These are phyloP conservation scores for Aphelinus certus DNA, from an alignment of 1,140 invertebrate genomes.

Conservation along the genomic window DNA sequence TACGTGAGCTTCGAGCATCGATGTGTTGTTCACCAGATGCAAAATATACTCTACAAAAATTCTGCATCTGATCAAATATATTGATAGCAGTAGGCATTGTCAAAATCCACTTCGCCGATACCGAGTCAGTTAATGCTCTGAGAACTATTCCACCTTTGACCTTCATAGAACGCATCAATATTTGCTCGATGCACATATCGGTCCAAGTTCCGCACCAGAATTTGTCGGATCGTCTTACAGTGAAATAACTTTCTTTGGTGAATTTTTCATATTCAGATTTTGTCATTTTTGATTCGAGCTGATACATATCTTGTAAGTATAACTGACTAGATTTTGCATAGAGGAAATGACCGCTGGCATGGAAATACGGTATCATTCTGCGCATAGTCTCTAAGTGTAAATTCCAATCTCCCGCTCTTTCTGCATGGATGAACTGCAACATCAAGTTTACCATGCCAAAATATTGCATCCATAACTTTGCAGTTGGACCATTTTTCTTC, in stretches of 20 bases:
- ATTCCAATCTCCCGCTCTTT: slow-evolving; percentile 51
- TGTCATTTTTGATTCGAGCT: slow-evolving; percentile 1
- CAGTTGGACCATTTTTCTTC: slow-evolving; percentile 38
- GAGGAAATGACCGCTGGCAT: slow-evolving; percentile 53
- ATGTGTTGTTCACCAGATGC: too few species aligned
- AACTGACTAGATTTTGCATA: slow-evolving; percentile 47
- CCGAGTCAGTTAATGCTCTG: too few species aligned
- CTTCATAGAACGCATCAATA: slow-evolving; percentile 51
- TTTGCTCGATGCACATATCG: slow-evolving; percentile 56
- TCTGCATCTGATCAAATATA: too few species aligned
- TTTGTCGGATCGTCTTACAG: slow-evolving; percentile 52
- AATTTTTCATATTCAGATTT: slow-evolving; percentile 4
- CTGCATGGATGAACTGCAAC: slow-evolving; percentile 49
- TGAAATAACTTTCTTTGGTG: slow-evolving; percentile 27
- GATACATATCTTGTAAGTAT: neutral
- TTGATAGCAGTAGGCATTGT: too few species aligned
- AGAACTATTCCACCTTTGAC: too few species aligned
- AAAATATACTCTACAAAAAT: too few species aligned
- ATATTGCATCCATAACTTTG: slow-evolving; percentile 50
- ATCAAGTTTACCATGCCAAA: slow-evolving; percentile 46
- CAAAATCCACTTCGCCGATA: too few species aligned
- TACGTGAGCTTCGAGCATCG: too few species aligned
- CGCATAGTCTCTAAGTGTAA: slow-evolving; percentile 48
- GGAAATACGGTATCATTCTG: slow-evolving; percentile 60
- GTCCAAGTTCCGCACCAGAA: slow-evolving; percentile 58